Evolutionary conservation across 2,888 invertebrate genomes (phyloP).

Genomic region (Eulithis testata): DNA sequence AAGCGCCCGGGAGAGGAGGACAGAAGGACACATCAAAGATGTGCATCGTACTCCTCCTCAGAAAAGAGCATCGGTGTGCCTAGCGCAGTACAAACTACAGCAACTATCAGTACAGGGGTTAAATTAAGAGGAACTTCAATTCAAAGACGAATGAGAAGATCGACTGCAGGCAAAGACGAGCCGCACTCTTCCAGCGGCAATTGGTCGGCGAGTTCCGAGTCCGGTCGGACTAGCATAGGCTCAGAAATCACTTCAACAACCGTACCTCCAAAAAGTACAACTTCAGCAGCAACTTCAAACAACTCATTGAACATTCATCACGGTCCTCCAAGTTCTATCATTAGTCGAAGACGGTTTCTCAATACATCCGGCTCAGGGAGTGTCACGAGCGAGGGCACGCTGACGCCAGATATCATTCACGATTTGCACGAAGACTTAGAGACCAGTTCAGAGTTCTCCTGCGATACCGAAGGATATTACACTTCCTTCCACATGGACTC

Average conservation of each 20-base stretch:
- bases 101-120: constrained; percentile 86
- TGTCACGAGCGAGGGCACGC: constrained; percentile 93
- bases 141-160: constrained; percentile 88
- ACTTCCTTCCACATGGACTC: constrained; percentile 99
- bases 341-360: constrained; percentile 87
- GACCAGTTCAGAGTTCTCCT: constrained; percentile 96
- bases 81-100: constrained; percentile 79
- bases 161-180: constrained; percentile 89
- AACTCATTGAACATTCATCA: constrained; percentile 87
- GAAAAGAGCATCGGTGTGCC: constrained; percentile 88
- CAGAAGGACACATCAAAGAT: constrained; percentile 89
- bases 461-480: constrained; percentile 98
- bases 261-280: constrained; percentile 88
- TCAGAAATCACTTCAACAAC: constrained; percentile 91
- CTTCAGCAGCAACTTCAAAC: constrained; percentile 87
- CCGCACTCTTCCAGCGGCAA: constrained; percentile 96
- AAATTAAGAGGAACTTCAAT: constrained; percentile 91
- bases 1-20: constrained; percentile 86
- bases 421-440: constrained; percentile 93
- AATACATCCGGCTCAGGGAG: constrained; percentile 93
- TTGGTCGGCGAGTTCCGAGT: constrained; percentile 97
- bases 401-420: constrained; percentile 92
- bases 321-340: constrained; percentile 88
- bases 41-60: constrained; percentile 91
- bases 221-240: constrained; percentile 93